Evolutionary conservation across 2,113 vertebrate genomes (phyloP).

Genomic region (Ophiodon elongatus): DNA sequence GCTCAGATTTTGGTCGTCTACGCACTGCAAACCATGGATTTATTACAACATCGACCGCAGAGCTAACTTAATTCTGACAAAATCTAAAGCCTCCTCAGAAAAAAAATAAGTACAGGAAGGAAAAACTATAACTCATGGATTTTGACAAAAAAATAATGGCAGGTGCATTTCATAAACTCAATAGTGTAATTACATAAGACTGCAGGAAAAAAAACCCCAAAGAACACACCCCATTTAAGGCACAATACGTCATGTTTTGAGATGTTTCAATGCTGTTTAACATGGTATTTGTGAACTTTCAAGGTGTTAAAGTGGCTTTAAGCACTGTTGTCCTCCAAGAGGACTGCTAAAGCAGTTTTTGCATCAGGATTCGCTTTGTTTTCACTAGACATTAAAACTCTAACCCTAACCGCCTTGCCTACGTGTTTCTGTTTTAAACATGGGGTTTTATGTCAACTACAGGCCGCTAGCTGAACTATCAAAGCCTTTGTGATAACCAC

Average conservation of each 20-base stretch:
- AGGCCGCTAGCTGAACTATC: not conserved
- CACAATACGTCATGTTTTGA: conserved; percentile 30
- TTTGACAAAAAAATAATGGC: not conserved
- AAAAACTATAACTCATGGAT: not conserved
- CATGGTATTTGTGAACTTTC: conserved; percentile 18
- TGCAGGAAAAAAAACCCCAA: not conserved
- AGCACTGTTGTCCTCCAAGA: not conserved
- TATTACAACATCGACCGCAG: not conserved
- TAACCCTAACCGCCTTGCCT: not conserved
- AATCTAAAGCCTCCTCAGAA: not conserved
- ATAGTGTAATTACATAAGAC: not conserved
- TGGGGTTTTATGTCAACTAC: not conserved
- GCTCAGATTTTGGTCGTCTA: not conserved
- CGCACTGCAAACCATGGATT: not conserved
- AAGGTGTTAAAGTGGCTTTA: not conserved
- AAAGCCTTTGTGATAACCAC: not conserved
- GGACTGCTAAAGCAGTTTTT: not conserved
- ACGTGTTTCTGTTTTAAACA: not conserved
- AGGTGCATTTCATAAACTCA: not conserved
- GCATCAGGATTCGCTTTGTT: not conserved
- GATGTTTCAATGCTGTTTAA: conserved; percentile 4
- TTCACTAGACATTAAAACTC: not conserved
- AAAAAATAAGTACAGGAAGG: not conserved
- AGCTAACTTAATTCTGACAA: too few relatives aligned
- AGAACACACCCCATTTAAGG: conserved; percentile 33